Evolutionary conservation across 2,113 vertebrate genomes (phyloP).

Genomic region (Oceanodroma tethys): DNA sequence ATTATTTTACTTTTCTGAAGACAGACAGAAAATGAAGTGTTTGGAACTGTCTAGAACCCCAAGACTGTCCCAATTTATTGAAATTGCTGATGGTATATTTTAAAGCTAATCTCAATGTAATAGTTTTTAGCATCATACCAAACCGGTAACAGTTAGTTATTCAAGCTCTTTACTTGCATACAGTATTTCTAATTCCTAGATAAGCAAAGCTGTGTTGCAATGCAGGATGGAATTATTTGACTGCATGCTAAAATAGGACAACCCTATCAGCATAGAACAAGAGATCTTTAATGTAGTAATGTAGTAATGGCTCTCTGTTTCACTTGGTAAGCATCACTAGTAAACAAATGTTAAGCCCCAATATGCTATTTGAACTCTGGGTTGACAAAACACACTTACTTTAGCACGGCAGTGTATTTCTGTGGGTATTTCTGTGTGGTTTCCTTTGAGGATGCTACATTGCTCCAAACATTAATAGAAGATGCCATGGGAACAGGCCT

Average conservation of each 20-base stretch:
- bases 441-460: neutral
- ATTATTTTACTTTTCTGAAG: neutral
- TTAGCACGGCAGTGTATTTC: neutral
- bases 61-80: neutral
- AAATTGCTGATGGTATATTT: neutral
- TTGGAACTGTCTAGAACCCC: neutral
- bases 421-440: neutral
- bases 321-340: neutral
- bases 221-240: neutral
- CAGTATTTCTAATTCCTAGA: neutral
- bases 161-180: neutral
- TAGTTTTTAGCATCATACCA: neutral
- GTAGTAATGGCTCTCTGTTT: neutral
- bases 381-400: neutral
- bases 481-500: neutral
- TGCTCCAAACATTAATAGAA: neutral
- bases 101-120: neutral
- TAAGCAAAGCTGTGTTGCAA: neutral
- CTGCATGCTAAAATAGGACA: neutral
- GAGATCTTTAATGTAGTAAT: neutral
- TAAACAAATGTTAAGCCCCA: neutral
- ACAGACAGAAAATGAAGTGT: neutral
- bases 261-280: neutral
- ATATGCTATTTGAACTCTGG: neutral
- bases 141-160: neutral